Percentiles rank a stretch among this genome's conserved stretches.
phyloP scores from a whole-genome alignment of 2,113 vertebrate genomes.

The Anoura caudifer region DNA sequence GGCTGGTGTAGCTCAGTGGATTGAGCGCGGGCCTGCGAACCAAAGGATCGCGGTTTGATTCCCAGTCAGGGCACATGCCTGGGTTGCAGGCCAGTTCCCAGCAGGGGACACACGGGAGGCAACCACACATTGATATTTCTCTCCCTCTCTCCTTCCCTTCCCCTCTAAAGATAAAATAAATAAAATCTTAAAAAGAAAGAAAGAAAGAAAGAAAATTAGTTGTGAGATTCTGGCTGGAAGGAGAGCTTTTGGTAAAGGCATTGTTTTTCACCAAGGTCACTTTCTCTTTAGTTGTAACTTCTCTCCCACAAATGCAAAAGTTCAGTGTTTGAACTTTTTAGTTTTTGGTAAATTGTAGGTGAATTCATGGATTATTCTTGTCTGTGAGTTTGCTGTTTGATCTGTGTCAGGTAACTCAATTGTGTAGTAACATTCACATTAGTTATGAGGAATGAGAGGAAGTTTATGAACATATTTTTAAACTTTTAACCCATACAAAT shows the following conservation, averaged over 20 bases:
- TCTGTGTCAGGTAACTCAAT: neutral
- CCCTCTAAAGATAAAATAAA: too few species aligned
- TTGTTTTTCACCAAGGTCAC: neutral
- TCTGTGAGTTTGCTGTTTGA: conserved; percentile 4
- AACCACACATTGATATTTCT: too few species aligned
- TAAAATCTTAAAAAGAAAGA: neutral
- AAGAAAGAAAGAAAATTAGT: neutral
- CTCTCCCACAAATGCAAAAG: neutral
- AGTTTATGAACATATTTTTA: conserved; percentile 7
- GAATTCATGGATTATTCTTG: neutral
- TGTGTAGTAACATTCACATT: neutral
- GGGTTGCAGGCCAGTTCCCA: too few species aligned
- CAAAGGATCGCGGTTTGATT: too few species aligned
- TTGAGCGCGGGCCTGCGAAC: too few species aligned
- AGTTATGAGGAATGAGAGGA: neutral
- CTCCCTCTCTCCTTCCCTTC: too few species aligned
- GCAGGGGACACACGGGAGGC: too few species aligned
- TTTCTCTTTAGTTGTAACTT: neutral
- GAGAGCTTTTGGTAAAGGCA: neutral
- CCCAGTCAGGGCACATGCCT: too few species aligned
- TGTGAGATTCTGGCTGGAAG: neutral
- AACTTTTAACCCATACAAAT: neutral
- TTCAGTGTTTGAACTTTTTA: conserved; percentile 2
- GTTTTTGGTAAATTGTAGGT: neutral
- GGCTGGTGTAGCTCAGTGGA: too few species aligned